Evolutionary conservation across 2,888 invertebrate genomes (phyloP).

Genomic region (Drosophila mimetica): DNA sequence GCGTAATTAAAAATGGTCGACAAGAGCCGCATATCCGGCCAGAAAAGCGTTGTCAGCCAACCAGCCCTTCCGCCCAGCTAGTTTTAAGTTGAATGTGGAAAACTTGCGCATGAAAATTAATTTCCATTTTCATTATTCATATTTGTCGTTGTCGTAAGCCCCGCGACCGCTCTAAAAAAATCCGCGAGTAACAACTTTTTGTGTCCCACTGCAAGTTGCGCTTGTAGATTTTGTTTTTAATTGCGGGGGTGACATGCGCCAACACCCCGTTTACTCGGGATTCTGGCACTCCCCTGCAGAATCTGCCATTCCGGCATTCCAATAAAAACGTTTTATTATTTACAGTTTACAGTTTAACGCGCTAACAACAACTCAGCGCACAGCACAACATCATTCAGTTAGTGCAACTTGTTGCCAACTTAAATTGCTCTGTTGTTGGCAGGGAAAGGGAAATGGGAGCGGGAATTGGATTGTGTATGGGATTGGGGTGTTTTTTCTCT

Average conservation of each 20-base stretch:
- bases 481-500: neutral
- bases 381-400: constrained; percentile 54
- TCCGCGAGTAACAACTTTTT: constrained; percentile 32
- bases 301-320: constrained; percentile 51
- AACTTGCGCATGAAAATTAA: constrained; percentile 67
- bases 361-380: constrained; percentile 65
- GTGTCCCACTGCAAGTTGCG: constrained; percentile 45
- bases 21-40: constrained; percentile 41
- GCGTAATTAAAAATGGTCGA: constrained; percentile 55
- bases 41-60: constrained; percentile 6
- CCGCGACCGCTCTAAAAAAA: constrained; percentile 15
- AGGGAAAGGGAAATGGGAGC: neutral
- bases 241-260: constrained; percentile 52
- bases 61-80: constrained; percentile 21
- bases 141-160: constrained; percentile 50
- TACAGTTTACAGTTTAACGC: constrained; percentile 72
- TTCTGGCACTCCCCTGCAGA: constrained; percentile 13
- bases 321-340: constrained; percentile 72
- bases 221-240: constrained; percentile 69
- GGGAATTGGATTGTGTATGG: neutral
- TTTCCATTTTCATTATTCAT: constrained; percentile 68
- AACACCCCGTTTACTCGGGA: constrained; percentile 6
- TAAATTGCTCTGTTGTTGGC: constrained; percentile 58
- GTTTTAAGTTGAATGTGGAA: constrained; percentile 52
- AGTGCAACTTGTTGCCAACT: constrained; percentile 68